phyloP scores from a whole-genome alignment of 30 jellyfish, hydroid and myxozoan genomes.

The Aurelia sp. region DNA sequence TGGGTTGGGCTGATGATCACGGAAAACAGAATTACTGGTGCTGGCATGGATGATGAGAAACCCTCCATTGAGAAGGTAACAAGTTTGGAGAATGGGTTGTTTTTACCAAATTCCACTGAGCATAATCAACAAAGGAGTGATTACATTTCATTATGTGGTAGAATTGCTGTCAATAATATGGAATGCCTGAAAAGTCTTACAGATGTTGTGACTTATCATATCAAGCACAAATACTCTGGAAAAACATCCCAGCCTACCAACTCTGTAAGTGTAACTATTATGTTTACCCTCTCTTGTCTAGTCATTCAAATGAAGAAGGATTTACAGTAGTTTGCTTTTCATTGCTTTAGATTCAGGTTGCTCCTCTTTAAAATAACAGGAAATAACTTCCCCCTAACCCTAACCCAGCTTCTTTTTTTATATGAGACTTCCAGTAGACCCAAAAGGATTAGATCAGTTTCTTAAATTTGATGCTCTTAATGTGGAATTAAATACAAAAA shows the following conservation, averaged over 20 bases:
- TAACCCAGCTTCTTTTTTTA: too few species aligned
- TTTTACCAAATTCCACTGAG: slow-evolving; percentile 26
- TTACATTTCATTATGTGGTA: slow-evolving; percentile 25
- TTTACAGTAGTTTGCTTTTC: neutral
- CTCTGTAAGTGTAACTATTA: neutral
- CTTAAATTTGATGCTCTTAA: too few species aligned
- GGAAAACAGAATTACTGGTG: slow-evolving; percentile 36
- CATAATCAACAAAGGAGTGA: slow-evolving; percentile 12
- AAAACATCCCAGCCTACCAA: slow-evolving; percentile 13
- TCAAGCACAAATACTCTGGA: slow-evolving; percentile 4
- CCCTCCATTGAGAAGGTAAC: slow-evolving; percentile 10
- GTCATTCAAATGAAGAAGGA: neutral
- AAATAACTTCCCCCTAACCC: too few species aligned
- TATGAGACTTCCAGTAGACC: too few species aligned
- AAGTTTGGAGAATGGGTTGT: neutral
- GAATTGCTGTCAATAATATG: slow-evolving; percentile 28
- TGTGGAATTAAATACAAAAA: too few species aligned
- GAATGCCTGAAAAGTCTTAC: slow-evolving; percentile 5
- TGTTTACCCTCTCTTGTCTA: neutral
- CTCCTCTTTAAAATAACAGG: neutral
- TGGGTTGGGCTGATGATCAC: too few species aligned
- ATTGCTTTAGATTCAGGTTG: neutral
- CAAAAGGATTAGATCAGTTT: too few species aligned
- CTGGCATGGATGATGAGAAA: slow-evolving; percentile 6
- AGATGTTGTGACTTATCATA: slow-evolving; percentile 21